Evolutionary conservation across 2,113 vertebrate genomes (phyloP), one percentile per base, ranked within the genome.

Genomic region (Nannobrachium achirus): DNA sequence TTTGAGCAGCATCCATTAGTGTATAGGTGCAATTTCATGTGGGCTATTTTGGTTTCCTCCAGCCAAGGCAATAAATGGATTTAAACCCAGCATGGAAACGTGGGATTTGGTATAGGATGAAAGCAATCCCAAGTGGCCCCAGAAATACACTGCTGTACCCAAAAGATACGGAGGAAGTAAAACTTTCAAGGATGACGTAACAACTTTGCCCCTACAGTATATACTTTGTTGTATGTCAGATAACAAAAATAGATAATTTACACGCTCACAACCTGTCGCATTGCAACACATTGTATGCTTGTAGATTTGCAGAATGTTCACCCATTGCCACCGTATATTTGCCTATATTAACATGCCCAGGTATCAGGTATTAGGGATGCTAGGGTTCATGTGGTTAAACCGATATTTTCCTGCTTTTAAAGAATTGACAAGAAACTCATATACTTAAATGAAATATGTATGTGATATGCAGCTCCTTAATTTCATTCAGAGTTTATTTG

Each of bases 41-140:
- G 74, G 67, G 62, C 64, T 73, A 53, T 63, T 58, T 73, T 61
- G 62, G 57, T 61, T 58, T 76, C 62, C 68, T 72, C 44, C 73
- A 80, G 77, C 76, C 60, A 57, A 71, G 77, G 73, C 79, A 73
- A 69, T 75, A 83, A 83, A 85, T 76, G 65, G 75, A 86, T 80
- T 82, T 60, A 80, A 88, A 88, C 89, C 78, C 84, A 81, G 75
- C 67, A 73, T 78, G 73, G 79, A 81, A 79, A 79, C 66, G 79
- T 78, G 75, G 78, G 82, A 80, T 84, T 69, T 78, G 83, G 77
- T 33, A 9, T 25, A 81, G 79, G 79, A 87, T 83, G 88, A 89
- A 83, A 87, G 80, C 73, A 79, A 81, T 71, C 69, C 68, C 7
- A 79, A 48, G 63, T 78, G 85, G 60, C 78, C 70, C 51, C 80